Conservation (phyloP, 2,797 vertebrate species). For the Semotilus atromaculatus region DNA sequence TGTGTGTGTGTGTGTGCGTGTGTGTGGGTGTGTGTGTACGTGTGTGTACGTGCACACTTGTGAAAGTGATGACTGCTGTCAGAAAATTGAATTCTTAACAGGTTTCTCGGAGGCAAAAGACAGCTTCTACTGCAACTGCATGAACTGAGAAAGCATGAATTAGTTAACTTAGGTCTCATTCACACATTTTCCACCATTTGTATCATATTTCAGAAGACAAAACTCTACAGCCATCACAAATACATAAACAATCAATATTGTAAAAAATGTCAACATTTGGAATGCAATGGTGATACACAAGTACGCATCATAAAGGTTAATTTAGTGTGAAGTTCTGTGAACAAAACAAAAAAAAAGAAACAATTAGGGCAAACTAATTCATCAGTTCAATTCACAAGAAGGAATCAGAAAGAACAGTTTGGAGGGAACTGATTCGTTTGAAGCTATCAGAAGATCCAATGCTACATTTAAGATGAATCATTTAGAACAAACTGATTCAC, state of each 20-base stretch:
- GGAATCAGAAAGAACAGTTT: neutral
- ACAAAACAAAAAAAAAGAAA: neutral
- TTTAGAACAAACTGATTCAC: neutral
- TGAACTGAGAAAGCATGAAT: neutral
- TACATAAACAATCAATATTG: neutral
- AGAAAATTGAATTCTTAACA: neutral
- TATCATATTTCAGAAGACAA: neutral
- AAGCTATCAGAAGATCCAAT: neutral
- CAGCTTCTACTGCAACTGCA: neutral
- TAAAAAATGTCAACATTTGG: neutral
- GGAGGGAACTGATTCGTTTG: neutral
- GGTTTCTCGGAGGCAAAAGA: neutral
- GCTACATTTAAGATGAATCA: neutral
- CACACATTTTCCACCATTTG: neutral
- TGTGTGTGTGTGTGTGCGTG: neutral
- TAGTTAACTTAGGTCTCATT: neutral
- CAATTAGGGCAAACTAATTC: neutral
- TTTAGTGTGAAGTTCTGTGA: neutral
- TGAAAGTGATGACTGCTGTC: constrained; percentile 18
- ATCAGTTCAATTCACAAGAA: neutral
- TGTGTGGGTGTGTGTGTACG: neutral
- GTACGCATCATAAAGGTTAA: neutral
- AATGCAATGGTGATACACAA: neutral
- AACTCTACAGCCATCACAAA: neutral
- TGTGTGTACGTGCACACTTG: neutral